phyloP scores from a whole-genome alignment of 2,113 vertebrate species.

The Arenaria interpres region DNA sequence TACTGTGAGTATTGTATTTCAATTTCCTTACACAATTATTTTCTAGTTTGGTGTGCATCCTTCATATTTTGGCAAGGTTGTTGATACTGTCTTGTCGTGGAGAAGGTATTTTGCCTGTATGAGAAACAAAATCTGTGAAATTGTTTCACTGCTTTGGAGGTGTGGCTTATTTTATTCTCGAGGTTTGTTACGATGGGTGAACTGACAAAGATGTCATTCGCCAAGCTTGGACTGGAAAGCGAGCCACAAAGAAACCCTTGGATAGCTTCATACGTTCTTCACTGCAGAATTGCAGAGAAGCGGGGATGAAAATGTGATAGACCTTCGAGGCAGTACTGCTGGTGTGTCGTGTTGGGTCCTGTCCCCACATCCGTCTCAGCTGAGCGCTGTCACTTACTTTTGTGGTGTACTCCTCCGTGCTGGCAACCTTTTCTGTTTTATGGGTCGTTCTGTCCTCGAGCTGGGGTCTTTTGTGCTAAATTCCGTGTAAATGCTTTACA shows the following conservation, averaged over 20 bases:
- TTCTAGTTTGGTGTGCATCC: not conserved
- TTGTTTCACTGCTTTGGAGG: not conserved
- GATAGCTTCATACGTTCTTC: not conserved
- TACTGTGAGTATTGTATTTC: not conserved
- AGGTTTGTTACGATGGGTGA: not conserved
- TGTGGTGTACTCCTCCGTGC: not conserved
- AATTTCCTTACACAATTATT: not conserved
- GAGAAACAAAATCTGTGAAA: not conserved
- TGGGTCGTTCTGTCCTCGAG: not conserved
- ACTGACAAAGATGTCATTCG: not conserved
- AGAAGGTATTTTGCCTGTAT: not conserved
- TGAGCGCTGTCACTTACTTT: not conserved
- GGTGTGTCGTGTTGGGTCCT: not conserved
- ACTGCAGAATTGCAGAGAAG: not conserved
- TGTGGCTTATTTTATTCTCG: not conserved
- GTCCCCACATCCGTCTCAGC: too few relatives aligned
- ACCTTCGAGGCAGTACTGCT: not conserved
- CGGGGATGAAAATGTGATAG: not conserved
- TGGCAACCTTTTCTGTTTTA: not conserved
- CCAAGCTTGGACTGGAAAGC: not conserved
- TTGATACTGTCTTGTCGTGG: not conserved
- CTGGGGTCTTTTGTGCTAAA: not conserved
- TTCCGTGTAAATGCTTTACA: not conserved
- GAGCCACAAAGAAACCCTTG: not conserved
- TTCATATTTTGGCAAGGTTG: not conserved